Evolutionary conservation across 2,888 invertebrate species (phyloP).

Genomic region (Coecobrya sp.): DNA sequence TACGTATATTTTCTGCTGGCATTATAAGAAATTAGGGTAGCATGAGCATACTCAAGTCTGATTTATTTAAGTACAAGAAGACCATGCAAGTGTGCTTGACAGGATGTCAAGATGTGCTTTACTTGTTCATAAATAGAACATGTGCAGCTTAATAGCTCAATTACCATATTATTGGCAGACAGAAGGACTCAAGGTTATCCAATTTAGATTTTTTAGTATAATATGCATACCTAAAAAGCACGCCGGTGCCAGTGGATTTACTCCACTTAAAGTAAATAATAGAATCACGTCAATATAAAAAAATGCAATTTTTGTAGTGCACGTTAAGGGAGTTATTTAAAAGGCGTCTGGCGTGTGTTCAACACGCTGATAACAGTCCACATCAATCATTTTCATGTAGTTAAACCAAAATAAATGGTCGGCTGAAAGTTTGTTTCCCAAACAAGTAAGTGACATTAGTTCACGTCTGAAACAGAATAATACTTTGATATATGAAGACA

Average conservation of each 20-base stretch:
- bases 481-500: background rate
- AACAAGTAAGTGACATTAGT: background rate
- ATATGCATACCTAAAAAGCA: background rate
- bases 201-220: background rate
- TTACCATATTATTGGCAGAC: constrained; percentile 46
- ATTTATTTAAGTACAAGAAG: background rate
- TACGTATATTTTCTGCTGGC: background rate
- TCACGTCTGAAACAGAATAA: background rate
- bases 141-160: constrained; percentile 41
- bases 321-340: constrained; percentile 7
- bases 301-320: background rate
- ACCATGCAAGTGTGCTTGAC: background rate
- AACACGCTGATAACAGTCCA: constrained; percentile 39
- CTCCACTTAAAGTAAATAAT: background rate
- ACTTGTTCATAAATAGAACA: background rate
- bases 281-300: background rate
- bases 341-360: constrained; percentile 12
- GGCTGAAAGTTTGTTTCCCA: background rate
- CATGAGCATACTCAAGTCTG: background rate
- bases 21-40: background rate
- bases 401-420: background rate
- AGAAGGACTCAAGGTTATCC: constrained; percentile 24
- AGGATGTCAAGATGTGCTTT: constrained; percentile 17
- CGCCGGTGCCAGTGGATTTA: background rate
- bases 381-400: constrained; percentile 62